phyloP scores from a whole-genome alignment of 2,113 vertebrate species.

The Cyprinodon brontotheroides region DNA sequence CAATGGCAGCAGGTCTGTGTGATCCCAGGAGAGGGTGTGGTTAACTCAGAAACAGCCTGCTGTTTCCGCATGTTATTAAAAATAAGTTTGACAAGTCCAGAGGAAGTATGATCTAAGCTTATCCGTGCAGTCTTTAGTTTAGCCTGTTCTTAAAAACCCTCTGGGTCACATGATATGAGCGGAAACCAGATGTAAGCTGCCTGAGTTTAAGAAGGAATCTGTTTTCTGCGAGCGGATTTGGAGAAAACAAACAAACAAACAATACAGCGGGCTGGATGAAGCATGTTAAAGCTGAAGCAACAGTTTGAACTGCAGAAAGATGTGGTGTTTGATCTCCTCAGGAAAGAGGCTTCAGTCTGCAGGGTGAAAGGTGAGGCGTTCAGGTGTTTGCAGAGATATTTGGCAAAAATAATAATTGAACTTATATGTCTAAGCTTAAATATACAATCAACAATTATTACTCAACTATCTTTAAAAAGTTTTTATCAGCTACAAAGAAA shows the following conservation, averaged over 20 bases:
- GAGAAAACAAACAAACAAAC: not conserved
- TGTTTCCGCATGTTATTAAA: conserved; percentile 58
- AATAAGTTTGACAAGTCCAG: not conserved
- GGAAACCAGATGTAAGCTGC: conserved; percentile 19
- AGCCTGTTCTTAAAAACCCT: not conserved
- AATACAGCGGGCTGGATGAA: not conserved
- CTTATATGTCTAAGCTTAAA: not conserved
- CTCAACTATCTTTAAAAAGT: not conserved
- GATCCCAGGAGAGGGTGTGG: conserved; percentile 39
- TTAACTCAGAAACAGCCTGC: not conserved
- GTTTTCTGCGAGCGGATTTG: not conserved
- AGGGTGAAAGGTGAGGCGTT: conserved; percentile 71
- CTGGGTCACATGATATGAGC: conserved; percentile 60
- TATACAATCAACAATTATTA: accelerated
- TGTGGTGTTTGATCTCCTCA: conserved; percentile 65
- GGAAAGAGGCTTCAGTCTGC: conserved; percentile 69
- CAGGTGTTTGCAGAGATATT: conserved; percentile 15
- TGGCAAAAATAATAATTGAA: not conserved
- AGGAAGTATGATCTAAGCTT: not conserved
- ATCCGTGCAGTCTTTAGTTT: conserved; percentile 1
- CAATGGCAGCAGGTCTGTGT: conserved; percentile 33
- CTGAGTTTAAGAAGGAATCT: not conserved
- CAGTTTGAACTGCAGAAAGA: conserved; percentile 72
- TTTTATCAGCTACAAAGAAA: not conserved
- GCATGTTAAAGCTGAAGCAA: conserved; percentile 62